These are phyloP conservation scores for Labrus mixtus DNA, from an alignment of 2,113 vertebrate species.

Conservation along the genomic window DNA sequence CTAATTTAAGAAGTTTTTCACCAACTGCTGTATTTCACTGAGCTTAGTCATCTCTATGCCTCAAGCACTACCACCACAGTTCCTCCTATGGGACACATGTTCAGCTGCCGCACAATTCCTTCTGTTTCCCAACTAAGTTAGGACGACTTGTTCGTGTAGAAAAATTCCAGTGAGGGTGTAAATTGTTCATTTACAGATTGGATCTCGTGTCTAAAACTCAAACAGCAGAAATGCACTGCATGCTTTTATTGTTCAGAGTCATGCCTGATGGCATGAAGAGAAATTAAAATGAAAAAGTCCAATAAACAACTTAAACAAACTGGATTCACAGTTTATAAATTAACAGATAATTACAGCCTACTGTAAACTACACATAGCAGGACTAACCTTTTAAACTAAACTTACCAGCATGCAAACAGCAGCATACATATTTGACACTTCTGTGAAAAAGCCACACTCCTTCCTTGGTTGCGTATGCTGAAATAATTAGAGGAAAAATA, in stretches of 20 bases:
- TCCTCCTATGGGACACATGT: slow-evolving; percentile 19
- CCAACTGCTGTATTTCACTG: slow-evolving; percentile 27
- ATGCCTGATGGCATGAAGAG: neutral
- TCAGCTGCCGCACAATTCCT: slow-evolving; percentile 19
- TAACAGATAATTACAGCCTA: neutral
- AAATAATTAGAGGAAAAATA: slow-evolving; percentile 27
- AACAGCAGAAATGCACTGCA: neutral
- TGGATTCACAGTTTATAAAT: too few species aligned
- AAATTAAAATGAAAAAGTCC: neutral
- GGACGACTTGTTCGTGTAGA: slow-evolving; percentile 12
- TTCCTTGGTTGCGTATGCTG: neutral
- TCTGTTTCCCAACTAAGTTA: slow-evolving; percentile 12
- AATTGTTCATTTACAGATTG: slow-evolving; percentile 18
- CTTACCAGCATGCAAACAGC: neutral
- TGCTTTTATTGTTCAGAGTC: neutral
- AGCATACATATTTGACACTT: neutral
- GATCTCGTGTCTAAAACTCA: slow-evolving; percentile 3
- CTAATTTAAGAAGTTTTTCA: slow-evolving; percentile 7
- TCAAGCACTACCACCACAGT: slow-evolving; percentile 23
- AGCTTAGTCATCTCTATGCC: slow-evolving; percentile 40
- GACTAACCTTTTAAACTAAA: neutral
- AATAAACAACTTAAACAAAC: neutral
- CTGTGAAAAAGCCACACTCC: too few species aligned
- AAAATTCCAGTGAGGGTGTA: neutral
- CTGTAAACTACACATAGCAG: neutral